Evolutionary conservation across 2,113 vertebrate genomes (phyloP).

Genomic region (Urocynchramus pylzowi): DNA sequence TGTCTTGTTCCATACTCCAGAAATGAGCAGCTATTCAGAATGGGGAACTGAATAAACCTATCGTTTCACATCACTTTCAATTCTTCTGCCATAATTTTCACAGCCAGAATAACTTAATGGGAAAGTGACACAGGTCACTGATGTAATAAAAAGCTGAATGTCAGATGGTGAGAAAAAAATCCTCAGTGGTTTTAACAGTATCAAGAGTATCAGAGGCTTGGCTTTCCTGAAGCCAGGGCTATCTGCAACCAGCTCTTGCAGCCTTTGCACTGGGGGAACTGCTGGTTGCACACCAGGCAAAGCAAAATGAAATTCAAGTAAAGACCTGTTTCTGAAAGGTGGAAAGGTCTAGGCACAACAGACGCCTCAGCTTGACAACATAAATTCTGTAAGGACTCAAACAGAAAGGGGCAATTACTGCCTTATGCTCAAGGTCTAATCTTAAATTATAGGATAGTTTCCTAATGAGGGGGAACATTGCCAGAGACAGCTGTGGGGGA

Average conservation of each 20-base stretch:
- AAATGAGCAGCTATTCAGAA: background rate
- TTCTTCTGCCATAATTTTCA: background rate
- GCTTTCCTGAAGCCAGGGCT: background rate
- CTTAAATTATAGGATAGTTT: constrained; percentile 39
- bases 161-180: background rate
- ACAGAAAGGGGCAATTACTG: constrained; percentile 18
- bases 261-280: background rate
- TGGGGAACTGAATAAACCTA: background rate
- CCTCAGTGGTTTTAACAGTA: background rate
- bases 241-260: background rate
- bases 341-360: background rate
- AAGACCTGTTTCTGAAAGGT: background rate
- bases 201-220: background rate
- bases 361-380: background rate
- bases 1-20: background rate
- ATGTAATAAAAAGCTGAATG: background rate
- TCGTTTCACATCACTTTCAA: background rate
- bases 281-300: background rate
- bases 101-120: background rate
- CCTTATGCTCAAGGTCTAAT: constrained; percentile 18
- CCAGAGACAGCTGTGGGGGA: background rate
- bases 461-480: constrained; percentile 14
- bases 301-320: background rate
- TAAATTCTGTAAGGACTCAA: background rate
- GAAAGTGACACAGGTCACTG: background rate